Evolutionary conservation across 2,888 invertebrate genomes (phyloP), one percentile per base, ranked within the genome.

Genomic region (Cheilosia variabilis): DNA sequence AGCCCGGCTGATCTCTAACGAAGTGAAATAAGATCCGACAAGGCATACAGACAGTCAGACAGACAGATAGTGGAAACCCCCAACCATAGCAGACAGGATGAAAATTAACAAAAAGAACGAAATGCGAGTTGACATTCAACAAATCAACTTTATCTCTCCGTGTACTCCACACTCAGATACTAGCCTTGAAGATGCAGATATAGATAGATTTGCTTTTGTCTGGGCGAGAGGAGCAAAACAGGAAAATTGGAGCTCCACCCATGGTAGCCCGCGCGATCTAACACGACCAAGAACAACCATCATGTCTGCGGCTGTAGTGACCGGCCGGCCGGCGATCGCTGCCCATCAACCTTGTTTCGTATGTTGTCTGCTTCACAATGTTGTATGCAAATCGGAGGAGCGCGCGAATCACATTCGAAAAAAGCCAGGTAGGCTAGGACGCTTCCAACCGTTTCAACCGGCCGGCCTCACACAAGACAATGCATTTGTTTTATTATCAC

Each of bases 21-120:
- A 86, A 76, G 86, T 81, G 81, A 86, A 86, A 86, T 81, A 76
- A 81, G 86, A 86, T 86, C 86, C 86, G 81, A 86, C 80, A 76
- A 62, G 60, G 60, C 57, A 69, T 57, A 83, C 79, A 79, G 68
- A 57, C 79, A 63, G 76, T 47, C 57, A 50, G 62, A 77, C 86
- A 58, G 75, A 71, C 77, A 58, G 58, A 63, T 52, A 37, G 43
- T 45, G 65, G 76, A 60, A 81, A 66, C 37, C 62, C 73, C 63
- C 68, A 65, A 66, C 65, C 57, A 58, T 31, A 65, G 22, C 72
- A 84, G 75, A 86, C 75, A 65, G 69, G 80, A 79, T 79, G 58
- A 65, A 71, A 69, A 75, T 75, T 58, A 66, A 53, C 52, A 31
- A 50, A 72, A 53, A 43, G 43, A 65, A 50, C 6, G 22, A 13